phyloP scores from a whole-genome alignment of 1,140 invertebrate genomes.

The Pseudomyrmex dendroicus region DNA sequence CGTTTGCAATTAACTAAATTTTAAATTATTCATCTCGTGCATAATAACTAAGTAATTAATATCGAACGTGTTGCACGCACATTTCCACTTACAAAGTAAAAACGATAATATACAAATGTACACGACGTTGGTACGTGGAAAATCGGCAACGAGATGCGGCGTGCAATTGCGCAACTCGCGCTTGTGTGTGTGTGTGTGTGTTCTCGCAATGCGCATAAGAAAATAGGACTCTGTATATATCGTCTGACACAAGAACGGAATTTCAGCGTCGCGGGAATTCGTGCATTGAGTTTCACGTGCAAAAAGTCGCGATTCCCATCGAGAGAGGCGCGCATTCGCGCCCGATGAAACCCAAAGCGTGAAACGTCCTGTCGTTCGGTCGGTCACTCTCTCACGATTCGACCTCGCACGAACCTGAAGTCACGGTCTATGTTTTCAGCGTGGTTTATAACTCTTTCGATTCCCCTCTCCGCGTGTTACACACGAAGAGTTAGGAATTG shows the following conservation, averaged over 20 bases:
- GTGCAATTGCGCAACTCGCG: slow-evolving; percentile 6
- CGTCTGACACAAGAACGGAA: slow-evolving; percentile 20
- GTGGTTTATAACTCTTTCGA: slow-evolving; percentile 67
- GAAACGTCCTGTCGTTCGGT: slow-evolving; percentile 26
- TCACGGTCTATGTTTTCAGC: slow-evolving; percentile 69
- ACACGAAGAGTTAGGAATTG: slow-evolving; percentile 44
- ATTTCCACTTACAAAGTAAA: too few species aligned
- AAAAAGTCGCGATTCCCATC: slow-evolving; percentile 42
- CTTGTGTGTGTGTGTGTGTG: too few species aligned
- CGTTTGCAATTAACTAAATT: too few species aligned
- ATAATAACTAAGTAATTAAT: too few species aligned
- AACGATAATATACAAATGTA: too few species aligned
- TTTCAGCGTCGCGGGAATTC: slow-evolving; percentile 4
- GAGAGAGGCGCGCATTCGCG: background rate
- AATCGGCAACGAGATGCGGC: too few species aligned
- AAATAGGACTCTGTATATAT: background rate
- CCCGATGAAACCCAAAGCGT: slow-evolving; percentile 41
- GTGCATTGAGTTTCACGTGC: slow-evolving; percentile 9
- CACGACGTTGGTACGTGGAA: too few species aligned
- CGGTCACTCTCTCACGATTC: slow-evolving; percentile 66
- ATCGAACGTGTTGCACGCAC: too few species aligned
- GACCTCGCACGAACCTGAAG: slow-evolving; percentile 64
- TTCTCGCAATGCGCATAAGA: background rate
- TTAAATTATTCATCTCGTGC: too few species aligned
- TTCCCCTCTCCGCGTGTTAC: slow-evolving; percentile 34